Evolutionary conservation across 2,797 vertebrate species (phyloP).

Genomic region (Sphenopsis melanotis): DNA sequence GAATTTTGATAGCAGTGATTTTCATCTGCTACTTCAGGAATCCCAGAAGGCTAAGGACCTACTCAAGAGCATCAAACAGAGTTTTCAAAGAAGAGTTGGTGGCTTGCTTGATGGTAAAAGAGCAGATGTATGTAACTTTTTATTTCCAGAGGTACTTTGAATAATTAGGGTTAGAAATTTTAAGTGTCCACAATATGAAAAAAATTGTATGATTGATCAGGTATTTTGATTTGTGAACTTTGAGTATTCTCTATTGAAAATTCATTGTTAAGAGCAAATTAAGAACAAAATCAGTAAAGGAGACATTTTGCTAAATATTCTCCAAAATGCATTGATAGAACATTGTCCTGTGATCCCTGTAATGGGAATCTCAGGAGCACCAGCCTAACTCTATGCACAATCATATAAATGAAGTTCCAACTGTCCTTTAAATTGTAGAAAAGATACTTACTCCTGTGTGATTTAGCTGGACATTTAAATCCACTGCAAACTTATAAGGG

Average conservation of each 20-base stretch:
- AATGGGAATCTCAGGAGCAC: not conserved
- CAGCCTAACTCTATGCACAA: not conserved
- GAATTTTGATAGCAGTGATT: conserved; percentile 67
- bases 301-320: not conserved
- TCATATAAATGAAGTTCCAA: not conserved
- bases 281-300: not conserved
- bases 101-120: conserved; percentile 26
- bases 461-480: not conserved
- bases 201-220: not conserved
- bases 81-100: conserved; percentile 38
- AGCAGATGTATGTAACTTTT: conserved; percentile 62
- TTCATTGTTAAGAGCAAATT: not conserved
- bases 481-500: not conserved
- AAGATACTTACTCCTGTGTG: not conserved
- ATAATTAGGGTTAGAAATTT: not conserved
- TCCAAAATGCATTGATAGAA: not conserved
- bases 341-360: not conserved
- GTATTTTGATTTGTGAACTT: not conserved
- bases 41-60: conserved; percentile 71
- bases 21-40: conserved; percentile 69
- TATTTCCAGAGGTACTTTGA: not conserved
- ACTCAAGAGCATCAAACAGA: conserved; percentile 62
- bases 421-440: not conserved
- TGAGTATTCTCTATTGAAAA: not conserved
- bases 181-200: not conserved